These are phyloP conservation scores for Cheilosia pagana DNA, from an alignment of 2,888 invertebrate genomes.

Conservation along the genomic window DNA sequence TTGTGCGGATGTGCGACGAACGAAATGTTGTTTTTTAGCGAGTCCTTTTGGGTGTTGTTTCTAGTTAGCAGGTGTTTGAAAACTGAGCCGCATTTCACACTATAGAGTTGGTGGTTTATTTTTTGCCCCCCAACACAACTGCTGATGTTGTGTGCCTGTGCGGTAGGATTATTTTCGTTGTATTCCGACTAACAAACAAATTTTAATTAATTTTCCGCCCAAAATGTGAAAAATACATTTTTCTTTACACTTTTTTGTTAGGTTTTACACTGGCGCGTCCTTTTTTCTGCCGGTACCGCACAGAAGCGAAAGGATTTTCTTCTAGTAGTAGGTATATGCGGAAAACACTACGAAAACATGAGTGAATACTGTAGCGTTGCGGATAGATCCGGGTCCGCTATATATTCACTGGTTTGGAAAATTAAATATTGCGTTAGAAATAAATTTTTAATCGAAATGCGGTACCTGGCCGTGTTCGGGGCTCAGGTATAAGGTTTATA, in stretches of 20 bases:
- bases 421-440: slow-evolving; percentile 75
- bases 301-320: slow-evolving; percentile 59
- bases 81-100: slow-evolving; percentile 67
- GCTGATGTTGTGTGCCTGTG: slow-evolving; percentile 36
- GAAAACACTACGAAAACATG: slow-evolving; percentile 43
- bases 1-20: slow-evolving; percentile 4
- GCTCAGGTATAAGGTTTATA: slow-evolving; percentile 1
- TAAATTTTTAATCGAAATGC: slow-evolving; percentile 75
- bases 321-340: slow-evolving; percentile 39
- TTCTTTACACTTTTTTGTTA: slow-evolving; percentile 2
- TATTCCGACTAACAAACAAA: slow-evolving; percentile 62
- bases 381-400: slow-evolving; percentile 59
- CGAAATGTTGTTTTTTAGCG: slow-evolving; percentile 53
- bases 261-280: slow-evolving; percentile 2
- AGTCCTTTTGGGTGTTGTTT: slow-evolving; percentile 48
- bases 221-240: slow-evolving; percentile 47
- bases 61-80: slow-evolving; percentile 66
- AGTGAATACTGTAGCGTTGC: slow-evolving; percentile 29
- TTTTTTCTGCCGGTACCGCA: slow-evolving; percentile 25
- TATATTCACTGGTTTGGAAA: slow-evolving; percentile 73
- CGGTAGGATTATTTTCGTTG: slow-evolving; percentile 68
- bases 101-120: slow-evolving; percentile 32
- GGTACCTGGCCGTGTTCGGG: slow-evolving; percentile 21
- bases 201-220: slow-evolving; percentile 73
- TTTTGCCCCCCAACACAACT: neutral